These are phyloP conservation scores for Tricholauxania praeusta DNA, from an alignment of 2,888 invertebrate species.

Conservation along the genomic window DNA sequence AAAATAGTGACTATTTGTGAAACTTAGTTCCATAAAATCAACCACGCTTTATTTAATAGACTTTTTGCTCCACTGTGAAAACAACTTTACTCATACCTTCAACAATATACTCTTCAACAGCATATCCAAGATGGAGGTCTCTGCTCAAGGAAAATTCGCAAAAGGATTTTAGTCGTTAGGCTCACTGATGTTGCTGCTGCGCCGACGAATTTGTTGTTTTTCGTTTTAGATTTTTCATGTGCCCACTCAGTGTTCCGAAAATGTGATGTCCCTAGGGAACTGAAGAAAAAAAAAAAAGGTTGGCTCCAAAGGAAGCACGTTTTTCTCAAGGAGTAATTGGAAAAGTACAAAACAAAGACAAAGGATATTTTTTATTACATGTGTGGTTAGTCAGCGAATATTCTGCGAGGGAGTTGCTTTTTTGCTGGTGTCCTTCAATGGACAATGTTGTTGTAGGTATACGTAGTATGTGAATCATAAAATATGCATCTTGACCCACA, in stretches of 20 bases:
- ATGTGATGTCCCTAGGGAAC: slow-evolving; percentile 5
- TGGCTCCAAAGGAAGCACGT: not conserved
- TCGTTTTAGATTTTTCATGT: slow-evolving; percentile 14
- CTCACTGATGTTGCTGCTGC: slow-evolving; percentile 17
- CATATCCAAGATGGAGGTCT: slow-evolving; percentile 16
- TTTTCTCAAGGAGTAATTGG: slow-evolving; percentile 16
- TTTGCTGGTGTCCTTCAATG: too few species aligned
- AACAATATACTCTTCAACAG: not conserved
- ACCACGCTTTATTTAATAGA: too few species aligned
- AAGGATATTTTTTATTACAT: slow-evolving; percentile 19
- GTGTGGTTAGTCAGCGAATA: not conserved
- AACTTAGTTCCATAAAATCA: too few species aligned
- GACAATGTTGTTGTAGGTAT: not conserved
- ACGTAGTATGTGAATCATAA: not conserved
- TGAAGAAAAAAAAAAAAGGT: slow-evolving; percentile 1
- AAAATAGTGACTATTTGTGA: too few species aligned
- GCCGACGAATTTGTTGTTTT: slow-evolving; percentile 9
- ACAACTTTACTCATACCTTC: not conserved
- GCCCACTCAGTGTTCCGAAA: not conserved
- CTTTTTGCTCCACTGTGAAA: not conserved
- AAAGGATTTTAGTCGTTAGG: slow-evolving; percentile 25
- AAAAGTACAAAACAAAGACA: not conserved
- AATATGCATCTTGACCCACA: slow-evolving; percentile 10
- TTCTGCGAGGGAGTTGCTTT: not conserved
- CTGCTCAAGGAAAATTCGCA: slow-evolving; percentile 3